phyloP scores from a whole-genome alignment of 2,797 vertebrate species.

The Alauda arvensis region DNA sequence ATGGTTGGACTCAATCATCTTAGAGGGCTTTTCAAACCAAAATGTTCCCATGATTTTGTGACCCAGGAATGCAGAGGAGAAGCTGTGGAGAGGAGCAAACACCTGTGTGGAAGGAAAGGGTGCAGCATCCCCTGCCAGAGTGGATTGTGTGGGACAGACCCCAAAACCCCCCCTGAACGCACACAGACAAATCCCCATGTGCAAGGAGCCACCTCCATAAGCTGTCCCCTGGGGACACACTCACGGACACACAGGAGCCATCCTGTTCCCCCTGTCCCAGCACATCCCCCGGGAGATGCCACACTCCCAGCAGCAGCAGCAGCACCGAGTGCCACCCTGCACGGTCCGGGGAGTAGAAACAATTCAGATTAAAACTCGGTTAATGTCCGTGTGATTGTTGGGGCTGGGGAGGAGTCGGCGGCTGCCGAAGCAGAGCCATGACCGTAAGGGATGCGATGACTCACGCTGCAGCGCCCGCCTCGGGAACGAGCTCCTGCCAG shows the following conservation, averaged over 20 bases:
- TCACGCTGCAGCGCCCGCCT: constrained; percentile 23
- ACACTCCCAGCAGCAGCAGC: fast-evolving
- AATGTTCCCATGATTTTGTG: neutral
- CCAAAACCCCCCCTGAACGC: neutral
- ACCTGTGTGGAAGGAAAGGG: fast-evolving
- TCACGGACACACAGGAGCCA: fast-evolving
- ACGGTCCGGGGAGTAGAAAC: neutral
- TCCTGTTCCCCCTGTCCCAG: neutral
- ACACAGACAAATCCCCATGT: fast-evolving
- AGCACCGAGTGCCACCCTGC: fast-evolving
- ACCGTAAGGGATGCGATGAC: neutral
- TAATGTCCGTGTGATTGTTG: constrained; percentile 58
- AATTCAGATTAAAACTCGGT: neutral
- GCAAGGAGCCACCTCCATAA: neutral
- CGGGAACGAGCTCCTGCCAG: neutral
- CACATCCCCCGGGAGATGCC: neutral
- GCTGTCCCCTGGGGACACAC: fast-evolving
- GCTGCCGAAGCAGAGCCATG: constrained; percentile 40
- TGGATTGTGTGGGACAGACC: fast-evolving
- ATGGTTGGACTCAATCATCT: neutral
- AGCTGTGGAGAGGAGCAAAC: neutral
- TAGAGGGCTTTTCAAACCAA: neutral
- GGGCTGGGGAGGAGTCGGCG: constrained; percentile 54
- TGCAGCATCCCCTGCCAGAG: neutral
- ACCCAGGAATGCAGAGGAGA: neutral